Conservation (phyloP, 2,797 vertebrate genomes). For the Microhierax caerulescens region DNA sequence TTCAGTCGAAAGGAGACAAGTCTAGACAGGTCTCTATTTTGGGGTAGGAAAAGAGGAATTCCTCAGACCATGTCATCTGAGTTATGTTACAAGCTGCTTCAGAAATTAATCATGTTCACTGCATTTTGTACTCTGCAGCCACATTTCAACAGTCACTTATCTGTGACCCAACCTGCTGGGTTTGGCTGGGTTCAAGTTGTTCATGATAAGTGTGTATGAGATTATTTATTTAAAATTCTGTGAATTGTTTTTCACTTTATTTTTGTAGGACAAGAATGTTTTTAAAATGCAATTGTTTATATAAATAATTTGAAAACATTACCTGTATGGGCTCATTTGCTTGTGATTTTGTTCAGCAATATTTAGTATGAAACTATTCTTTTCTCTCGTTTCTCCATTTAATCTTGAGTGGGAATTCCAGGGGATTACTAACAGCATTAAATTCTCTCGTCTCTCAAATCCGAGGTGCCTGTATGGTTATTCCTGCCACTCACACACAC, state of each 20-base stretch:
- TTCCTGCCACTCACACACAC: too few relatives aligned
- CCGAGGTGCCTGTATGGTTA: not conserved
- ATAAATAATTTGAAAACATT: conserved; percentile 38
- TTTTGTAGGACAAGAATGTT: conserved; percentile 50
- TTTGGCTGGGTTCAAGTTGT: conserved; percentile 1
- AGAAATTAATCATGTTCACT: not conserved
- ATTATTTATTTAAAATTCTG: conserved; percentile 55
- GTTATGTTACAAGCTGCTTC: not conserved
- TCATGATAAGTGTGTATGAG: not conserved
- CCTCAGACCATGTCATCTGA: not conserved
- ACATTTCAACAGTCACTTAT: not conserved
- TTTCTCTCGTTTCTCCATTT: not conserved
- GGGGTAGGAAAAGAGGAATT: not conserved
- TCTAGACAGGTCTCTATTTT: not conserved
- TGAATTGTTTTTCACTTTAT: conserved; percentile 54
- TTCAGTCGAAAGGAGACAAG: not conserved
- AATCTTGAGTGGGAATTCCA: not conserved
- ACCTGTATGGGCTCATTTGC: not conserved
- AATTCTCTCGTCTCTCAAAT: not conserved
- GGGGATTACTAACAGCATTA: not conserved
- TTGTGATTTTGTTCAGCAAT: not conserved
- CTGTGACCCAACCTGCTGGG: conserved; percentile 9
- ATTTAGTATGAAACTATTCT: not conserved
- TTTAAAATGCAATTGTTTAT: conserved; percentile 27
- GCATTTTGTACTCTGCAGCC: not conserved